Evolutionary conservation across 2,888 invertebrate species (phyloP).

Genomic region (Fissipunctia ypsillon): DNA sequence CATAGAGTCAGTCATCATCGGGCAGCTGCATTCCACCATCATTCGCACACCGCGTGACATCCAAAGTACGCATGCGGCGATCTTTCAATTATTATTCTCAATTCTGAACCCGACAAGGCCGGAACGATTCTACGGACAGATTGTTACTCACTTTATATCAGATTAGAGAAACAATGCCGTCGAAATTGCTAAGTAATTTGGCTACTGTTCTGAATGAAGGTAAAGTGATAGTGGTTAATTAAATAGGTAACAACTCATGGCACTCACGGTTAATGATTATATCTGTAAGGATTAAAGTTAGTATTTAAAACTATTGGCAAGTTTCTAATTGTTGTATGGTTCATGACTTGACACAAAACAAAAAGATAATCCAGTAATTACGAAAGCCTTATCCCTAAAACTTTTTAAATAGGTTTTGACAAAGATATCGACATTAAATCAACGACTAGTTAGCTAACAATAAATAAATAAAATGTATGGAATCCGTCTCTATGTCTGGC

Average conservation of each 20-base stretch:
- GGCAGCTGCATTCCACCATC: slow-evolving; percentile 74
- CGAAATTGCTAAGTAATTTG: slow-evolving; percentile 71
- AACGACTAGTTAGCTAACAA: neutral
- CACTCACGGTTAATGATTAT: slow-evolving; percentile 50
- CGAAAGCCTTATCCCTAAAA: neutral
- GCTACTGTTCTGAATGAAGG: slow-evolving; percentile 66
- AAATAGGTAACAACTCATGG: slow-evolving; percentile 56
- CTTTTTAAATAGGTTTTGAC: neutral
- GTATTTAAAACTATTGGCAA: slow-evolving; percentile 17
- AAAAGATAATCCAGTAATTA: neutral
- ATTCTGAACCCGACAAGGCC: slow-evolving; percentile 84
- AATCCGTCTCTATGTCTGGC: slow-evolving; percentile 21
- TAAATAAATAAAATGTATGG: slow-evolving; percentile 1
- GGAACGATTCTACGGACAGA: slow-evolving; percentile 75
- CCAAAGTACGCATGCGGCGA: slow-evolving; percentile 79
- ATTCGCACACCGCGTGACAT: slow-evolving; percentile 81
- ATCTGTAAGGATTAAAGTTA: slow-evolving; percentile 44
- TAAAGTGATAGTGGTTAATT: slow-evolving; percentile 63
- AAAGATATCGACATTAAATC: neutral
- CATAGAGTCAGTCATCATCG: slow-evolving; percentile 66
- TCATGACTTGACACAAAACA: neutral
- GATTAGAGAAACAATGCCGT: slow-evolving; percentile 74
- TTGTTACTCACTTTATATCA: slow-evolving; percentile 76
- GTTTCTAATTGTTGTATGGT: neutral
- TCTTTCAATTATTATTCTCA: slow-evolving; percentile 87